phyloP scores from a whole-genome alignment of 2,797 vertebrate genomes.

The Phataginus tetradactyla region DNA sequence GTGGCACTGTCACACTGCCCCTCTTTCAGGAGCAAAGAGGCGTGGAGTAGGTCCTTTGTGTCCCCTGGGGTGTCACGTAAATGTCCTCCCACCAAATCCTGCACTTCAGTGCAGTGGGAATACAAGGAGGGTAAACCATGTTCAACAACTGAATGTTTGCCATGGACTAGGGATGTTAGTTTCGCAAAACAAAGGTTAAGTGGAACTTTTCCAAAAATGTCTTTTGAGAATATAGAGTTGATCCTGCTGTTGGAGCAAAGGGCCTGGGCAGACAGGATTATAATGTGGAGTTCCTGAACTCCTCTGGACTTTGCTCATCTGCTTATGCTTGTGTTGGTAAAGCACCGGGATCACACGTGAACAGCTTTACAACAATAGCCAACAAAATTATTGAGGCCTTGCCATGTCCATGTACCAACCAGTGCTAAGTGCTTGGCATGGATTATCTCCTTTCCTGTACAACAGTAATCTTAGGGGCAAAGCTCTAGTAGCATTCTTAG shows the following conservation, averaged over 20 bases:
- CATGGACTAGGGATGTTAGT: neutral
- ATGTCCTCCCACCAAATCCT: neutral
- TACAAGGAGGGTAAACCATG: neutral
- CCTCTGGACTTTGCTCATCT: neutral
- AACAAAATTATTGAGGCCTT: neutral
- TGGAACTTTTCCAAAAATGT: neutral
- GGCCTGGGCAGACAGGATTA: neutral
- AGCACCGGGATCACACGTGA: neutral
- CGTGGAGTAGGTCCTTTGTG: neutral
- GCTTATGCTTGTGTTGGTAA: neutral
- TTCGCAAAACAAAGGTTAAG: neutral
- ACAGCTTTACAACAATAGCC: neutral
- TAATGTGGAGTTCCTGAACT: neutral
- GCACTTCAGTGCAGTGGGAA: neutral
- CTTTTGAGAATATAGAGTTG: neutral
- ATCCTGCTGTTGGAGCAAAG: neutral
- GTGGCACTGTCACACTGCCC: neutral
- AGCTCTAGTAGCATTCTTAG: neutral
- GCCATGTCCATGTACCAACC: neutral
- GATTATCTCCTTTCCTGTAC: neutral
- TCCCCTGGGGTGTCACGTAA: neutral
- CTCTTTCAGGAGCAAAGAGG: neutral
- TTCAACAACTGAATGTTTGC: neutral
- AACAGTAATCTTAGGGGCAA: neutral
- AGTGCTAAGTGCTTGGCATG: neutral